Base-by-base conservation (phyloP, 2,113 vertebrate genomes). In the Neoarius graeffei region DNA sequence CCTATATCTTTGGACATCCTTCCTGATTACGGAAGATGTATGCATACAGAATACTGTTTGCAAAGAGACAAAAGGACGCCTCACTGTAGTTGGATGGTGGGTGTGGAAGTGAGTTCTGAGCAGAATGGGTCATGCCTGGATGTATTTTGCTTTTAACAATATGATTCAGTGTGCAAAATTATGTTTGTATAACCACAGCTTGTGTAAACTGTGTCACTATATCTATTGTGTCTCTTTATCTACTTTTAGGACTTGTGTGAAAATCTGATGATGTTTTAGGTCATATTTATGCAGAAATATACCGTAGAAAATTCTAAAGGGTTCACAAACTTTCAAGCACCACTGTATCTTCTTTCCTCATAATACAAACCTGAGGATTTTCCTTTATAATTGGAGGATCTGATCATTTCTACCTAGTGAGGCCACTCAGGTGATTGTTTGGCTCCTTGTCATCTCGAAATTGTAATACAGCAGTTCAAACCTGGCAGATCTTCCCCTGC, bases 121-220 rank as follows among this genome's bases (percentile, higher is more conserved):
- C 90, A 69, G 88, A 42, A 85, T 85, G 88, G 73, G 56, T 52
- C 59, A 86, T 92, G 90, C 81, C 86, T 83, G 60, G 86, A 85
- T 89, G 71, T 88, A 90, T 85, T 90, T 91, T 74, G 87, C 87
- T 88, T 87, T 91, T 76, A 89, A 86, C 56, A 76, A 42, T 23
- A 25, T 94, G 92, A 94, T 90, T 95, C 93, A 93, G 42, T 27
- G 48, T 19, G 67, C 86, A 85, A 50, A 25, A 67, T 30, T 66
- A 30, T 87, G 86, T 89, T 86, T 83, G 73, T 87, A 52, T 92
- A 92, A 93, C 89, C 89, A 89, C 67, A 91, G 27, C 85, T 86
- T 92, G 83, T 84, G 87, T 86, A 80, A 93, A 91, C 89, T 48
- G 73, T 48, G 80, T 67, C 85, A 86, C 73, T 52, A 35, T n/a